Conservation (phyloP, 2,888 invertebrate genomes). For the Acleris laterana region DNA sequence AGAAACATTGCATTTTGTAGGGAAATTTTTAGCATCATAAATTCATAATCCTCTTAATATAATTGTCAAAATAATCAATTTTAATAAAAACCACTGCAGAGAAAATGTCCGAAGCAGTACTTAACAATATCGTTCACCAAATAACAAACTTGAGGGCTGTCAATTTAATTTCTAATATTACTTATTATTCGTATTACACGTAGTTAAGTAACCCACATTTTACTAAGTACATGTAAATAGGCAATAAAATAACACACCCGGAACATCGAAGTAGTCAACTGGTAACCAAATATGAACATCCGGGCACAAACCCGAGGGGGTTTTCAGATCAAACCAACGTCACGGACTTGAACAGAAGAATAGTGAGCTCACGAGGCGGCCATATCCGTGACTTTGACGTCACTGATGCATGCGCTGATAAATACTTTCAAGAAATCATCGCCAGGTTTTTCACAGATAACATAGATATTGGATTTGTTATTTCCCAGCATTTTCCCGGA, state of each 20-base stretch:
- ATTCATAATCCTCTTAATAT: too few relatives aligned
- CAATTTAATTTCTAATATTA: too few relatives aligned
- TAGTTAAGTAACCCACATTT: neutral
- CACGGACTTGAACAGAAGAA: neutral
- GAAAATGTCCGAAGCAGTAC: too few relatives aligned
- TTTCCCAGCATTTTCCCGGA: too few relatives aligned
- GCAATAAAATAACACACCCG: neutral
- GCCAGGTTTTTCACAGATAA: constrained; percentile 2
- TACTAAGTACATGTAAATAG: neutral
- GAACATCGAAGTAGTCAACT: neutral
- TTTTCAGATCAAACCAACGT: constrained; percentile 11
- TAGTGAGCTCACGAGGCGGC: constrained; percentile 6
- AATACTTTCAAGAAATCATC: constrained; percentile 8
- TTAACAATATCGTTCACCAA: too few relatives aligned
- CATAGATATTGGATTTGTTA: neutral
- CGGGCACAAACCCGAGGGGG: constrained; percentile 3
- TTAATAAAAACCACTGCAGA: too few relatives aligned
- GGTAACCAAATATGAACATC: neutral
- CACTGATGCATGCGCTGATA: constrained; percentile 11
- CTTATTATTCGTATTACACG: too few relatives aligned
- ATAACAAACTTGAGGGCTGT: too few relatives aligned
- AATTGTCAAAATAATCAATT: too few relatives aligned
- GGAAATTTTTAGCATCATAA: too few relatives aligned
- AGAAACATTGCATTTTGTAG: too few relatives aligned
- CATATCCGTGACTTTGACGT: constrained; percentile 8